phyloP scores from a whole-genome alignment of 2,888 invertebrate genomes.

The Hemaris fuciformis region DNA sequence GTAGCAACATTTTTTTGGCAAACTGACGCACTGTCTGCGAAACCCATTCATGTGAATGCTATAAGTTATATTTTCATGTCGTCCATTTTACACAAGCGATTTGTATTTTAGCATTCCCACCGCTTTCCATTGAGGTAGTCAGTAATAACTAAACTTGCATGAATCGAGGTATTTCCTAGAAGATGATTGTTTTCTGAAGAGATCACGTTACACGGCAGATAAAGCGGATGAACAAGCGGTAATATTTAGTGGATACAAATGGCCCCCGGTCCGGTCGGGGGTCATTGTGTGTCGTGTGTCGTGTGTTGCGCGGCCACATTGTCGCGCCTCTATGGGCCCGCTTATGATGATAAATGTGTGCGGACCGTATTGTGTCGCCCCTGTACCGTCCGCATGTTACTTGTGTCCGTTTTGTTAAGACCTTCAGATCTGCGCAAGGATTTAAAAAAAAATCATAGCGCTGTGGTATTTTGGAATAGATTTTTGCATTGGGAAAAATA shows the following conservation, averaged over 20 bases:
- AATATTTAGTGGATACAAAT: conserved; percentile 9
- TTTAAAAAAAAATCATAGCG: too few relatives aligned
- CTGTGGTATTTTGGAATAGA: too few relatives aligned
- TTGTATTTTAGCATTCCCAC: too few relatives aligned
- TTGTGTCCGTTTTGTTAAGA: too few relatives aligned
- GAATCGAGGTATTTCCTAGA: background rate
- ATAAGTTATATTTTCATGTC: too few relatives aligned
- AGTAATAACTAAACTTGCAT: background rate
- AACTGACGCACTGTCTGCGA: too few relatives aligned
- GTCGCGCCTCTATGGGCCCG: conserved; percentile 42
- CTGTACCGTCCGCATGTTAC: conserved; percentile 26
- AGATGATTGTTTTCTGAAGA: background rate
- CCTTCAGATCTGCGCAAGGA: too few relatives aligned
- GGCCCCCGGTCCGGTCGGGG: conserved; percentile 4
- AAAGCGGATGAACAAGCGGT: background rate
- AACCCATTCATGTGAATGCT: too few relatives aligned
- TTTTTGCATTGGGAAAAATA: too few relatives aligned
- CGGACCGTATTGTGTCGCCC: conserved; percentile 48
- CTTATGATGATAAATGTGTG: conserved; percentile 76
- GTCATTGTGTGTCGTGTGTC: conserved; percentile 22
- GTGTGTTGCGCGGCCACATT: conserved; percentile 22
- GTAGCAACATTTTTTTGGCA: too few relatives aligned
- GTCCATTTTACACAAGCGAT: too few relatives aligned
- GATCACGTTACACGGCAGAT: background rate
- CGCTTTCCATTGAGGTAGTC: background rate